phyloP scores from a whole-genome alignment of 2,113 vertebrate species.

The Talpa occidentalis region DNA sequence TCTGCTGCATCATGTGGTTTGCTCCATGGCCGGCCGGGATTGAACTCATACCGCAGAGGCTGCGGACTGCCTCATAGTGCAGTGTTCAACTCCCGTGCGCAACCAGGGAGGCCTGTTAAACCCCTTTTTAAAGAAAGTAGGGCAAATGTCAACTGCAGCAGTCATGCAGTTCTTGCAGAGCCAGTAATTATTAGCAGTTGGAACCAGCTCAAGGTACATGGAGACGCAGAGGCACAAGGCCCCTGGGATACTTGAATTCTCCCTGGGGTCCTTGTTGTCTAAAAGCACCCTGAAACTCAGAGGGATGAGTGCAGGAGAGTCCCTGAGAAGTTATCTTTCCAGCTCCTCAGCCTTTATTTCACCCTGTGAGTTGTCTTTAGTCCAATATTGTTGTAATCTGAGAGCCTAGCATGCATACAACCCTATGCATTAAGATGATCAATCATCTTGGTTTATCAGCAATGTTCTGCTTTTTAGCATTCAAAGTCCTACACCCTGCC shows the following conservation, averaged over 20 bases:
- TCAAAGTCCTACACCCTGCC: background rate
- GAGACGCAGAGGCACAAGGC: background rate
- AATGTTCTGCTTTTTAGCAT: background rate
- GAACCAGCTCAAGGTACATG: accelerated
- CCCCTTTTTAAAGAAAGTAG: background rate
- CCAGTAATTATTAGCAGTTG: background rate
- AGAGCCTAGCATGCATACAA: background rate
- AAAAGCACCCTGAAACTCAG: background rate
- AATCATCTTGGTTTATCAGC: background rate
- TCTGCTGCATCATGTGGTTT: no score
- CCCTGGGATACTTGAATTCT: background rate
- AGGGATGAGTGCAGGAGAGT: background rate
- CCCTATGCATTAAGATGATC: background rate
- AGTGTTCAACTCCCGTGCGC: no score
- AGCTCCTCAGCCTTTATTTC: background rate
- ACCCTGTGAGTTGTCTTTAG: background rate
- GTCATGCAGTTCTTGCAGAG: background rate
- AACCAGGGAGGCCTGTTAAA: no score
- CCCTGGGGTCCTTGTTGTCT: accelerated
- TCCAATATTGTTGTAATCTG: background rate
- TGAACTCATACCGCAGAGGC: no score
- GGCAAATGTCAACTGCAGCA: background rate
- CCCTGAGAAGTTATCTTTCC: background rate
- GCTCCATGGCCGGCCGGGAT: no score
- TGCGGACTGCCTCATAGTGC: no score